These are phyloP conservation scores for Morpho helenor DNA, from an alignment of 2,888 invertebrate genomes.

Conservation along the genomic window DNA sequence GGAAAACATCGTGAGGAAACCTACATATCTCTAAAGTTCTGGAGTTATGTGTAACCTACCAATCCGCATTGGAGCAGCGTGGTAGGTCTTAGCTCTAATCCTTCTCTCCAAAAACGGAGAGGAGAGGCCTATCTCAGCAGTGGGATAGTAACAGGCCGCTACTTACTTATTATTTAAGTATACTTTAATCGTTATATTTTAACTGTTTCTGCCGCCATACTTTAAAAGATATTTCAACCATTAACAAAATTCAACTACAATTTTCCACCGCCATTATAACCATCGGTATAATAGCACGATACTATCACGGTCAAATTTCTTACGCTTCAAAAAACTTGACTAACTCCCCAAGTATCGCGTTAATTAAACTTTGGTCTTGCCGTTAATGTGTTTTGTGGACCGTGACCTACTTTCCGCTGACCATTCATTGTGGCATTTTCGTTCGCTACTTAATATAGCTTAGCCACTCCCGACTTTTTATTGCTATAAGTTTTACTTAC, in stretches of 20 bases:
- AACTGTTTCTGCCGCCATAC: no score
- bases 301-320: slow-evolving; percentile 17
- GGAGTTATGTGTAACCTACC: no score
- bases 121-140: no score
- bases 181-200: no score
- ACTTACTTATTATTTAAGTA: no score
- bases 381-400: slow-evolving; percentile 26
- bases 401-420: slow-evolving; percentile 24
- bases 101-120: no score
- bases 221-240: slow-evolving; percentile 1
- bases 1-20: no score
- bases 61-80: no score
- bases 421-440: slow-evolving; percentile 30
- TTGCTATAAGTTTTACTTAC: neutral
- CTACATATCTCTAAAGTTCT: no score
- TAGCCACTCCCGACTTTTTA: slow-evolving; percentile 20
- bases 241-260: neutral
- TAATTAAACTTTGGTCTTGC: slow-evolving; percentile 27
- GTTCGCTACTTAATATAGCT: slow-evolving; percentile 36
- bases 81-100: no score
- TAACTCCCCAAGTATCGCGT: slow-evolving; percentile 25
- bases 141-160: no score
- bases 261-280: neutral
- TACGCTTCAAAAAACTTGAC: slow-evolving; percentile 19
- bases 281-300: slow-evolving; percentile 1